phyloP scores from a whole-genome alignment of 2,797 vertebrate species.

The Hybognathus amarus region DNA sequence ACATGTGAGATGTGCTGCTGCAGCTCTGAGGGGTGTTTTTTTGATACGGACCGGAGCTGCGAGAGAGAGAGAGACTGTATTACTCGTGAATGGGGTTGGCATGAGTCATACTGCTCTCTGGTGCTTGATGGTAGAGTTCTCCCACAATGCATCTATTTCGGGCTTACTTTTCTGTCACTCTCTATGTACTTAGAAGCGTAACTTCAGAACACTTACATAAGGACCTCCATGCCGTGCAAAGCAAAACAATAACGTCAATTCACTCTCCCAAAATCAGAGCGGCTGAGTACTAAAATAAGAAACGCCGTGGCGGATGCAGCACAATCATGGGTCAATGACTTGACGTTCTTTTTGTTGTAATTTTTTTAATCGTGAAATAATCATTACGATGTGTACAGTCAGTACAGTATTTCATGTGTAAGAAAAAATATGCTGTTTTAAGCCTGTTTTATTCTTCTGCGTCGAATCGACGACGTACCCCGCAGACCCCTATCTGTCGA shows the following conservation, averaged over 20 bases:
- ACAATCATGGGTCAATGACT: not conserved
- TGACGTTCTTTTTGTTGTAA: not conserved
- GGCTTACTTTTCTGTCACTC: slow-evolving; percentile 43
- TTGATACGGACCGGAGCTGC: slow-evolving; percentile 36
- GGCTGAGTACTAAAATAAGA: not conserved
- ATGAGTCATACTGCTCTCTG: slow-evolving; percentile 55
- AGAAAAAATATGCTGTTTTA: too few relatives aligned
- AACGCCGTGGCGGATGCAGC: not conserved
- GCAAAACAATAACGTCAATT: slow-evolving; percentile 13
- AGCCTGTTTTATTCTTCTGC: too few relatives aligned
- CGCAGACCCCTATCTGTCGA: too few relatives aligned
- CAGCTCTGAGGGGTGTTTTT: slow-evolving; percentile 45
- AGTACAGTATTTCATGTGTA: too few relatives aligned
- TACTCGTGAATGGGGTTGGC: slow-evolving; percentile 48
- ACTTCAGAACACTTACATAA: slow-evolving; percentile 48
- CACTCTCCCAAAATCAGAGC: slow-evolving; percentile 12
- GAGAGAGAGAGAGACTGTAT: slow-evolving; percentile 23
- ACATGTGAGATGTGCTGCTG: slow-evolving; percentile 57
- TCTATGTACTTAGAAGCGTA: slow-evolving; percentile 44
- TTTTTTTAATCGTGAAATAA: not conserved
- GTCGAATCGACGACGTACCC: too few relatives aligned
- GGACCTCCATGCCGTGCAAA: slow-evolving; percentile 8
- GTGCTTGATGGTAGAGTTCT: slow-evolving; percentile 42
- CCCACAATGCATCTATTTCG: slow-evolving; percentile 39
- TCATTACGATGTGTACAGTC: too few relatives aligned